Base-by-base conservation (phyloP, 35 echinoderm and acorn worm species). In the Ophiothrix spiculata region DNA sequence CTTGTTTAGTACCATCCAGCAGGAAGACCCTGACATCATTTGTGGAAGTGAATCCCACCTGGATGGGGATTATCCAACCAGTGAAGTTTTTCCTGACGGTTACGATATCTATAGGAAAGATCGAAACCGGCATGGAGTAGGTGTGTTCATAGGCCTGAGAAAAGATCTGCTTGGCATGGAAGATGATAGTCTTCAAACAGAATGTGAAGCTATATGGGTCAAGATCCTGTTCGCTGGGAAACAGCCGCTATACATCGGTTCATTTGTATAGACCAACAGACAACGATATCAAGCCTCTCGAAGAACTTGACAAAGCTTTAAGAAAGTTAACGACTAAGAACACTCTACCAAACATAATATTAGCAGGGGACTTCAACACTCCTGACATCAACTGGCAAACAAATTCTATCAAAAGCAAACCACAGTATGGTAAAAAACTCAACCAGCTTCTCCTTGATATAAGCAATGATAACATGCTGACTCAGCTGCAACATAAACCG, bases 391-490 rank as follows among this genome's bases (percentile, higher is more conserved):
- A 54, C 25, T 69, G 60, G 60, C 16, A 69, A 28, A 69, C 8
- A 8, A 54, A 54, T 21, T 11, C 45, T 21, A 54, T 54, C 21
- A 21, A 8, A 8, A 39, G 39, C 25, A 25, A 80, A 39, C 31
- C 1, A 21, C 78, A 80, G 33, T 41, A 81, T 81, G 38, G 31
- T 31, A 41, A 46, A 1, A 13, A 19, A 21, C 17, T 81, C 15
- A 81, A 81, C 41, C 39, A 81, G 29, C 41, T 40, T 40, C 33
- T 81, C 16, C 10, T 84, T 74, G 54, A 75, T 23, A 25, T 84
- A 0, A 36, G 16, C 28, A 86, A 86, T 76, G 69, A 86, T 40
- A 78, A 86, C 33, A 76, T 86, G 84, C 84, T 86, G 25, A 12
- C 14, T 12, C 64, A 86, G 78, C 77, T 86, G 75, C 84, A 78